Conservation (phyloP, 2,888 invertebrate genomes). For the Epinotia ramella region DNA sequence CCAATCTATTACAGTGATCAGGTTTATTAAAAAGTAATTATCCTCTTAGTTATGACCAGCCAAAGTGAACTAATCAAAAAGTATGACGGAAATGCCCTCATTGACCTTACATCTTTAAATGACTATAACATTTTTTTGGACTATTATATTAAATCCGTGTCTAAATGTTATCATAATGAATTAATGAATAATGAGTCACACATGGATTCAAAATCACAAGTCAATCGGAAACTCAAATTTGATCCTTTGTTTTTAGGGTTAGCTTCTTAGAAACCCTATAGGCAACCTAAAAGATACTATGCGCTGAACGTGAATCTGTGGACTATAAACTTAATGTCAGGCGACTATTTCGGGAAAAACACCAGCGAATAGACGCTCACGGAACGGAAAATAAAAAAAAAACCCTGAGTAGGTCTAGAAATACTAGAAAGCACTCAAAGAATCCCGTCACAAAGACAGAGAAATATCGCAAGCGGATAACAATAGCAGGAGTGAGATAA, state of each 20-base stretch:
- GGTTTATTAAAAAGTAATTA: too few species aligned
- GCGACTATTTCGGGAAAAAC: background rate
- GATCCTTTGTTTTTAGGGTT: background rate
- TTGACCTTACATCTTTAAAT: background rate
- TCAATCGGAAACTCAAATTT: background rate
- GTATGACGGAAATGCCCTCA: too few species aligned
- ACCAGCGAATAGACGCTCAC: background rate
- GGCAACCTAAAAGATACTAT: too few species aligned
- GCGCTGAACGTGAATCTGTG: background rate
- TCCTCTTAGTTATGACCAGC: too few species aligned
- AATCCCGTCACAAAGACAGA: background rate
- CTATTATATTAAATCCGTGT: background rate
- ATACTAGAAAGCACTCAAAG: conserved; percentile 1
- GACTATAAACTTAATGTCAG: background rate
- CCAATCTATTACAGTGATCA: too few species aligned
- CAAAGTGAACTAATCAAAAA: too few species aligned
- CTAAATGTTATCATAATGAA: too few species aligned
- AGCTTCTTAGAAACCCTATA: background rate
- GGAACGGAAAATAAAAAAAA: background rate
- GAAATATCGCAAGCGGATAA: conserved; percentile 1
- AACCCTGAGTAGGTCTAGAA: background rate
- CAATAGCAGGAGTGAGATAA: background rate
- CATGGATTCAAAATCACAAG: background rate
- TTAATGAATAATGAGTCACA: background rate
- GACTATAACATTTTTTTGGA: background rate